Evolutionary conservation across 2,888 invertebrate species (phyloP).

Genomic region (Habroteleia sp.): DNA sequence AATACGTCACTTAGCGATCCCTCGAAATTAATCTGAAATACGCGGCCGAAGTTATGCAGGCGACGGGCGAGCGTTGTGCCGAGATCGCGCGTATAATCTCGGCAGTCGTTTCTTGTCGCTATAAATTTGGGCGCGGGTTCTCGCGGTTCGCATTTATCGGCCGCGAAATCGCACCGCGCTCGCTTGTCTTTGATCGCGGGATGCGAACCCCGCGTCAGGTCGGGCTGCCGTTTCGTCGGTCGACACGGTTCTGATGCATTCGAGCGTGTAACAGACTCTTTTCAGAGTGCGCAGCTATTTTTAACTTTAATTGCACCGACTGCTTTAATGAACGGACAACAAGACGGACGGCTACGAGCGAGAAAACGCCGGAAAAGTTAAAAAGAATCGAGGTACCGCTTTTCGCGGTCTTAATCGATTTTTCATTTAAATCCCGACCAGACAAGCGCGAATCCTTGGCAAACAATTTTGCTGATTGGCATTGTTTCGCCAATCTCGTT

Average conservation of each 20-base stretch:
- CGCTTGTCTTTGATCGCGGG: not conserved
- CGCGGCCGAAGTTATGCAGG: conserved; percentile 28
- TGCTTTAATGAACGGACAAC: conserved; percentile 77
- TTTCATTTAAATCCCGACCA: conserved; percentile 10
- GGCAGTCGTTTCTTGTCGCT: conserved; percentile 10
- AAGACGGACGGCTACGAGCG: conserved; percentile 67
- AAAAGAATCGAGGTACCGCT: conserved; percentile 17
- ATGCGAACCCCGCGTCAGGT: too few species aligned
- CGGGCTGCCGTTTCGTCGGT: too few species aligned
- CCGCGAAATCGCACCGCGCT: not conserved
- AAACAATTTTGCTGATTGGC: conserved; percentile 12
- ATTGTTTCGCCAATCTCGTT: not conserved
- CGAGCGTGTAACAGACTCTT: conserved; percentile 74
- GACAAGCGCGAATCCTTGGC: not conserved
- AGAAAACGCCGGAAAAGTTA: conserved; percentile 15
- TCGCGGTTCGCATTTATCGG: conserved; percentile 38
- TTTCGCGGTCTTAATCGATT: conserved; percentile 16
- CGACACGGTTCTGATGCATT: conserved; percentile 74
- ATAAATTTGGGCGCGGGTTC: conserved; percentile 34
- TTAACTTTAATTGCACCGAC: conserved; percentile 79
- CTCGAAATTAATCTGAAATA: conserved; percentile 46
- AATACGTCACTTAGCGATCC: conserved; percentile 36
- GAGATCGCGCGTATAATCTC: conserved; percentile 29
- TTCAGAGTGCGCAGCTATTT: conserved; percentile 75
- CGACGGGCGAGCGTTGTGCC: conserved; percentile 9